Evolutionary conservation across 2,888 invertebrate genomes (phyloP).

Genomic region (Esperia sulphurella): DNA sequence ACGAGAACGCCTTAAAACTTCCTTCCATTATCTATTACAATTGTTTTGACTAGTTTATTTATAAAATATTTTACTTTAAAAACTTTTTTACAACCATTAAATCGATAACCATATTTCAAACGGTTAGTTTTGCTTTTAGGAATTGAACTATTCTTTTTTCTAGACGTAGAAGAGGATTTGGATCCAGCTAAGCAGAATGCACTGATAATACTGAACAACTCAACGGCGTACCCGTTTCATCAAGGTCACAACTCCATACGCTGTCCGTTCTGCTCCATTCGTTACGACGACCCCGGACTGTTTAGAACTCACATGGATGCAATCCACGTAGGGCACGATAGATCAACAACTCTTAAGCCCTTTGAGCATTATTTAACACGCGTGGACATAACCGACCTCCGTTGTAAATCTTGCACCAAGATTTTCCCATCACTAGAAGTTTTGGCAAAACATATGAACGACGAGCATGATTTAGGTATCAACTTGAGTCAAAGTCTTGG

Average conservation of each 20-base stretch:
- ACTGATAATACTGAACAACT: slow-evolving; percentile 22
- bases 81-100: too few species aligned
- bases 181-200: slow-evolving; percentile 29
- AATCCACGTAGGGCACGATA: slow-evolving; percentile 11
- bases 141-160: slow-evolving; percentile 19
- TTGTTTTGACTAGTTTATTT: too few species aligned
- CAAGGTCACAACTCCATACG: slow-evolving; percentile 19
- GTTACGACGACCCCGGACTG: slow-evolving; percentile 7
- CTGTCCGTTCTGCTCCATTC: slow-evolving; percentile 18
- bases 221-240: slow-evolving; percentile 27
- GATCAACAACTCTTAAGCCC: slow-evolving; percentile 8
- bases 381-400: slow-evolving; percentile 16
- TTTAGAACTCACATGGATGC: slow-evolving; percentile 15
- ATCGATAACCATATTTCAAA: too few species aligned
- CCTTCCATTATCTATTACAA: too few species aligned
- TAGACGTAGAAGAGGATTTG: slow-evolving; percentile 15
- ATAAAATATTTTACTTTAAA: too few species aligned
- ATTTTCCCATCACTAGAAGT: slow-evolving; percentile 8
- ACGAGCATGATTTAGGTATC: slow-evolving; percentile 9
- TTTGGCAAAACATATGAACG: slow-evolving; percentile 10
- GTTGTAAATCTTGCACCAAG: slow-evolving; percentile 13
- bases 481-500: slow-evolving; percentile 7
- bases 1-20: too few species aligned
- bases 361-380: slow-evolving; percentile 6
- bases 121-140: not conserved